A percentile compares a stretch with the other conserved stretches of the same genome.
Conservation (phyloP, 1,140 invertebrate genomes). For the Zophobas atratus region DNA sequence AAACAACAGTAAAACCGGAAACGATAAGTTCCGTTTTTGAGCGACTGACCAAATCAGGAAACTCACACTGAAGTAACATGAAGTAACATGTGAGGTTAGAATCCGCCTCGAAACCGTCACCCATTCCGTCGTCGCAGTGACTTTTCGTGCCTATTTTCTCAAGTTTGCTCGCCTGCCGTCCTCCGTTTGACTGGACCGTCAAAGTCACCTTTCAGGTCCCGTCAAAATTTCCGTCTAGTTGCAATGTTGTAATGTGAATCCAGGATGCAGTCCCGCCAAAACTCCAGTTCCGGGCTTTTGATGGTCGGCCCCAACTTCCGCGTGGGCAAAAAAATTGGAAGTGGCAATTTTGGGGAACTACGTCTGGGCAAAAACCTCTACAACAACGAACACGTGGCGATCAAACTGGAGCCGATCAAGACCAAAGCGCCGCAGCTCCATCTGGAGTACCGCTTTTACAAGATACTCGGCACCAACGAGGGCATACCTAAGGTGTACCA, state of each 20-base stretch:
- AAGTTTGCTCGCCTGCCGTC: not conserved
- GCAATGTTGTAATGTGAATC: slow-evolving; percentile 28
- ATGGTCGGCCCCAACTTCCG: slow-evolving; percentile 99
- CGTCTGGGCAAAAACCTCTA: slow-evolving; percentile 99
- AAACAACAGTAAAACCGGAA: no score
- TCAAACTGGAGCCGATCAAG: slow-evolving; percentile 99
- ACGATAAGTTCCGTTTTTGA: no score
- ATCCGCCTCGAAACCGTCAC: no score
- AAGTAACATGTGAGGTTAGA: no score
- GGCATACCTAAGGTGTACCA: slow-evolving; percentile 90
- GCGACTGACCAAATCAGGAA: no score
- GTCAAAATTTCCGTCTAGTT: slow-evolving; percentile 39
- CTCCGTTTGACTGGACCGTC: not conserved
- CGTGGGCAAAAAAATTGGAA: slow-evolving; percentile 99
- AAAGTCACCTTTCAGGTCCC: slow-evolving; percentile 15
- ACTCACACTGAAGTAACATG: no score
- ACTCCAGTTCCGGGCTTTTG: slow-evolving; percentile 73
- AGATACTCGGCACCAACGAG: slow-evolving; percentile 89
- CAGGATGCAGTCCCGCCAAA: slow-evolving; percentile 26
- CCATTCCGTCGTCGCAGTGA: no score
- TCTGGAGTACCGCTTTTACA: slow-evolving; percentile 99
- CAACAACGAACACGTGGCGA: slow-evolving; percentile 99
- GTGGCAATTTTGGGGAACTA: slow-evolving; percentile 99
- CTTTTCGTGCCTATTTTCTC: no score
- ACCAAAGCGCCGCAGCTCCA: slow-evolving; percentile 99